Base-by-base conservation (phyloP, 2,888 invertebrate genomes). In the Antheraea yamamai region DNA sequence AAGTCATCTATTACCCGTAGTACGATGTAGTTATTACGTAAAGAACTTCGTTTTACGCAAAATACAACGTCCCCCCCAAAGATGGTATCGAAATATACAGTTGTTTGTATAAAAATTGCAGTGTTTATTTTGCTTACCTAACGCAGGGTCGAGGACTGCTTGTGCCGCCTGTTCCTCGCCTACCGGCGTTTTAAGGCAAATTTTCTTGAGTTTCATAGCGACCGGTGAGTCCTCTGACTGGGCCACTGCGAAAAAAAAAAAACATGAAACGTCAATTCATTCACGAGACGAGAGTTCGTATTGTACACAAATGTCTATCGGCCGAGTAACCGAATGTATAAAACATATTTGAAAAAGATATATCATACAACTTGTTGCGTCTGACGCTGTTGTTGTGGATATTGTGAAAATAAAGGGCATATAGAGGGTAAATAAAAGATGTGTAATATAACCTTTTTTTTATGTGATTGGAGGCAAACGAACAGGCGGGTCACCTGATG, bases 151-250 rank as follows among this genome's bases (percentile, higher is more conserved):
- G 92, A 96, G 94, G 85, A 96, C 95, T 91, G 96, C 96, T 93
- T 96, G 96, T 89, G 96, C 96, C 84, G 96, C 96, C 91, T 96
- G 96, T 90, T 96, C 96, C 91, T 96, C 96, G 91, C 96, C 95
- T 81, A 96, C 95, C 85, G 96, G 96, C 93, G 96, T 96, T 92
- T 96, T 96, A 92, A 96, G 95, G 96, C 96, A 96, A 91, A 96
- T 96, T 95, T 96, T 96, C 95, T 96, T 96, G 93, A 96, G 95
- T 95, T 96, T 96, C 94, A 96, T 96, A 87, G 96, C 96, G 89
- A 96, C 95, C 88, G 96, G 96, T 88, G 96, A 96, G 90, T 95
- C 95, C 93, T 96, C 96, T 84, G 96, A 95, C 91, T 96, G 96
- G 89, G 96, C 96, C 95, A 96, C 96, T 96, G 95, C 75, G 95